These are phyloP conservation scores for Origma solitaria DNA, from an alignment of 2,113 vertebrate species.

Conservation along the genomic window DNA sequence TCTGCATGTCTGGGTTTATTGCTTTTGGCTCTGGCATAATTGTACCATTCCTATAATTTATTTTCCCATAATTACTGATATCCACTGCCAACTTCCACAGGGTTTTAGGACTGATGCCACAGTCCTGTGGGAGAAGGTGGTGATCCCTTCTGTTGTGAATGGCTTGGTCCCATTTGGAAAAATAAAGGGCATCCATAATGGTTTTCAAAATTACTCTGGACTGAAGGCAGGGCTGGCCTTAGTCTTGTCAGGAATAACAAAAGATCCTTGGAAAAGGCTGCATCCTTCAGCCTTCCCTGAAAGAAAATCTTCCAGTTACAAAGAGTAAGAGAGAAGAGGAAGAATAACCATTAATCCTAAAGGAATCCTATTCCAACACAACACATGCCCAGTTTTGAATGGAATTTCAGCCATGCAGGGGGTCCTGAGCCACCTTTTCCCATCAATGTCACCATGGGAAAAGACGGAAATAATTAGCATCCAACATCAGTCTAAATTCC, in stretches of 20 bases:
- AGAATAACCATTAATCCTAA: neutral
- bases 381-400: neutral
- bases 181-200: neutral
- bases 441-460: neutral
- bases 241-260: neutral
- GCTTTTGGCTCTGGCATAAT: slow-evolving; percentile 18
- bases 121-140: neutral
- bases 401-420: neutral
- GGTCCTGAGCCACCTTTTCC: neutral
- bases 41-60: neutral
- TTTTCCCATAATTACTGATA: slow-evolving; percentile 16
- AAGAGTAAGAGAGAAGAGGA: neutral
- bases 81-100: neutral
- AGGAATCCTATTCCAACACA: neutral
- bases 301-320: neutral
- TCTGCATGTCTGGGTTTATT: slow-evolving; percentile 8
- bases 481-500: neutral
- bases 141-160: neutral
- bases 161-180: neutral
- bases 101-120: neutral
- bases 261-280: neutral
- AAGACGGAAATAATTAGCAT: neutral
- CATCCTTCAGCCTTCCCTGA: slow-evolving; percentile 12
- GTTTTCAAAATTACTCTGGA: neutral
- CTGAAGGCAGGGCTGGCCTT: neutral